phyloP scores from a whole-genome alignment of 2,888 invertebrate species.

The Conistra vaccinii region DNA sequence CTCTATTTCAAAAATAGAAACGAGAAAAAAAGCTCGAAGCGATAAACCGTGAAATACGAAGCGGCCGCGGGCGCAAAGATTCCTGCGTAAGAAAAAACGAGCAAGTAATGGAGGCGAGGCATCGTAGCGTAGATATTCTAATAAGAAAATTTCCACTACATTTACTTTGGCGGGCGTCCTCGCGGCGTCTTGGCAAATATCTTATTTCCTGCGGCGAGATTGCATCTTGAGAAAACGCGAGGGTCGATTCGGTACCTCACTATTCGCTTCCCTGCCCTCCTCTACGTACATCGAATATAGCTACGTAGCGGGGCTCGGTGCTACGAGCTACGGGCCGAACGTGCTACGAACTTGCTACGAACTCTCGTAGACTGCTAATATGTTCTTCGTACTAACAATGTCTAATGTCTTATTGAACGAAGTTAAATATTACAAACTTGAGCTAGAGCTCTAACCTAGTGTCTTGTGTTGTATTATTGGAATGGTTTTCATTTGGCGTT shows the following conservation, averaged over 20 bases:
- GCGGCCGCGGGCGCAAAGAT: slow-evolving; percentile 79
- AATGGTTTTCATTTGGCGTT: neutral
- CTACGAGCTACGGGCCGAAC: slow-evolving; percentile 61
- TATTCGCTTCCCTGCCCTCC: slow-evolving; percentile 85
- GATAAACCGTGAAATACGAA: slow-evolving; percentile 81
- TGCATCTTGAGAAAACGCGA: slow-evolving; percentile 91
- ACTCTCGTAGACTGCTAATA: slow-evolving; percentile 68
- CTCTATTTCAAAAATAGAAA: slow-evolving; percentile 59
- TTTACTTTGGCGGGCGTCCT: slow-evolving; percentile 89
- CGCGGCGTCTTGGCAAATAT: slow-evolving; percentile 91
- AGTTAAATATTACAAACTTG: slow-evolving; percentile 56
- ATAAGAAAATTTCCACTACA: slow-evolving; percentile 92
- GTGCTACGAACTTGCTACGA: slow-evolving; percentile 69
- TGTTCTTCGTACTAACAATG: slow-evolving; percentile 51
- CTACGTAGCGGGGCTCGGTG: slow-evolving; percentile 60
- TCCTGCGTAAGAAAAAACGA: slow-evolving; percentile 87
- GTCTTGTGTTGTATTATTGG: slow-evolving; percentile 14
- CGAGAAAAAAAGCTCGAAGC: slow-evolving; percentile 69
- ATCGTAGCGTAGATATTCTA: slow-evolving; percentile 91
- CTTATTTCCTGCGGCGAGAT: slow-evolving; percentile 91
- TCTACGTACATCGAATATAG: slow-evolving; percentile 63
- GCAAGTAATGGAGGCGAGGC: slow-evolving; percentile 85
- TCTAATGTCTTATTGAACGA: slow-evolving; percentile 61
- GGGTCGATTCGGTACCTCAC: slow-evolving; percentile 87
- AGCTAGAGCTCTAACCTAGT: slow-evolving; percentile 20